Conservation (phyloP, 2,888 invertebrate species). For the Pilophorus perplexus region DNA sequence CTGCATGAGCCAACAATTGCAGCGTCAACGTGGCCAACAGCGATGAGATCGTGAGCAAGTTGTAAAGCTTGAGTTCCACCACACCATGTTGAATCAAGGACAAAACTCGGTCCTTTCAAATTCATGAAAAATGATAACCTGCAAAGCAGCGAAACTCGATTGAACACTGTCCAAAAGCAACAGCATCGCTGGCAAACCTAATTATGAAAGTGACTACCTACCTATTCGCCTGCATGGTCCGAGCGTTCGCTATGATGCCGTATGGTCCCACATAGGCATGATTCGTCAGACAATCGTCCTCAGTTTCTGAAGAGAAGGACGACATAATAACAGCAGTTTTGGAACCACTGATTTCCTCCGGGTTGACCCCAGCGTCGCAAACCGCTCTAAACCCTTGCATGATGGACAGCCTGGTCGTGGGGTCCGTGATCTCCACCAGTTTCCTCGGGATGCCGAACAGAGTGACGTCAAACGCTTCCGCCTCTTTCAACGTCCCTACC, state of each 20-base stretch:
- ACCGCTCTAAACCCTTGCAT: constrained; percentile 31
- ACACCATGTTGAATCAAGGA: constrained; percentile 66
- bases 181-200: too few relatives aligned
- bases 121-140: constrained; percentile 62
- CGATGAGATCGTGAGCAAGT: constrained; percentile 54
- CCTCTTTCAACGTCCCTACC: constrained; percentile 21
- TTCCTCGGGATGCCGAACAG: constrained; percentile 39
- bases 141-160: neutral
- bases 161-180: too few relatives aligned
- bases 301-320: constrained; percentile 55
- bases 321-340: constrained; percentile 54
- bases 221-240: constrained; percentile 62
- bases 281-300: constrained; percentile 50
- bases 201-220: too few relatives aligned
- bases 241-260: constrained; percentile 64
- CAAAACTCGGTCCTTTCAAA: constrained; percentile 59
- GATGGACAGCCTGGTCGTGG: constrained; percentile 6
- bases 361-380: constrained; percentile 53
- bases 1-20: constrained; percentile 61
- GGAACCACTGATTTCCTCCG: constrained; percentile 53
- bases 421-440: constrained; percentile 36
- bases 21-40: constrained; percentile 54
- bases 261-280: too few relatives aligned
- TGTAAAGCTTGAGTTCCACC: constrained; percentile 63
- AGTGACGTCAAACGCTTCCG: constrained; percentile 26